These are phyloP conservation scores for Marmota monax DNA, from an alignment of 2,113 vertebrate genomes.

Conservation along the genomic window DNA sequence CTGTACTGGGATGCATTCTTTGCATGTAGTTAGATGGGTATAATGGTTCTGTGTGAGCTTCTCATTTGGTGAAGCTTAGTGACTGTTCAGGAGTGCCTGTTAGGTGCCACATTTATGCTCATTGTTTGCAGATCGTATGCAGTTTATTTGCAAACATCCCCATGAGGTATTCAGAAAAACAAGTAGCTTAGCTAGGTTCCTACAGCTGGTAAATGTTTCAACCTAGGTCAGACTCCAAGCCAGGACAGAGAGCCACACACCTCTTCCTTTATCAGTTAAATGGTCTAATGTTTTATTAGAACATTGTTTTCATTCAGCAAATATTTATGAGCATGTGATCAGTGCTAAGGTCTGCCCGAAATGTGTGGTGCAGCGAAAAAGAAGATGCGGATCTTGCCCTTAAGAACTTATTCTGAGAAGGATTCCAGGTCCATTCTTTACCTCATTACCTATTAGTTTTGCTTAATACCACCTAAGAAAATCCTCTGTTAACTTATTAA, in stretches of 20 bases:
- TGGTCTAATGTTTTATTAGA: conserved; percentile 53
- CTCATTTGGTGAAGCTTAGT: not conserved
- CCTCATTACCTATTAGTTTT: not conserved
- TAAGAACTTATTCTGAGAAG: not conserved
- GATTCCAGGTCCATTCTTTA: not conserved
- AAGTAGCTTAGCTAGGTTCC: not conserved
- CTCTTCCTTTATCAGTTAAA: conserved; percentile 9
- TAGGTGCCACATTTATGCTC: too few species aligned
- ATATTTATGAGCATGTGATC: conserved; percentile 43
- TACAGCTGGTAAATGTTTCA: conserved; percentile 34
- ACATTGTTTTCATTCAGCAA: conserved; percentile 53
- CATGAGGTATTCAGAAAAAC: not conserved
- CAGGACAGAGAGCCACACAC: conserved; percentile 14
- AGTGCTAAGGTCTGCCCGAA: not conserved
- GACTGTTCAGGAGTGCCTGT: not conserved
- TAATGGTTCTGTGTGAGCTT: not conserved
- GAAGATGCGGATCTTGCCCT: not conserved
- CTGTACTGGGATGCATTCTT: not conserved
- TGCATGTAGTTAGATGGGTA: rapidly evolving
- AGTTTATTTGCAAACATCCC: not conserved
- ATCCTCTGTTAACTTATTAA: not conserved
- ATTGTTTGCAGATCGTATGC: not conserved
- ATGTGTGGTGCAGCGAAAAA: not conserved
- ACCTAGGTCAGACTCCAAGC: conserved; percentile 39
- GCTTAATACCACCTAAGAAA: not conserved